phyloP scores from a whole-genome alignment of 1,140 invertebrate genomes.

The Drosophila bocki region DNA sequence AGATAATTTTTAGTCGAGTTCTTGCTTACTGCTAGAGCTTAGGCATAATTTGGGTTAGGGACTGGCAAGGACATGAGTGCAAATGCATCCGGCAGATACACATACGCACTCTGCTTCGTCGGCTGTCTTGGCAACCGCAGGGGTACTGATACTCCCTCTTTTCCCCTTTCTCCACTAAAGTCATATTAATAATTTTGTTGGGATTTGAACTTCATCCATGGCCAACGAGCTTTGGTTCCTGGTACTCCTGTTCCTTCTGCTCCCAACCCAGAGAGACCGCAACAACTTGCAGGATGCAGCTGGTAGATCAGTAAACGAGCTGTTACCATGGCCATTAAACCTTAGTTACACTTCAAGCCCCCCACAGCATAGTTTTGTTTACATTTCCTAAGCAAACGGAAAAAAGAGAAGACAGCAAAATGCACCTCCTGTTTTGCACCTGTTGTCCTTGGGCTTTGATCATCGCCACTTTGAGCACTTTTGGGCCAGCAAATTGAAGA shows the following conservation, averaged over 20 bases:
- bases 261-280: constrained; percentile 22
- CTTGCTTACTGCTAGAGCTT: constrained; percentile 43
- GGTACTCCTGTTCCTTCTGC: background rate
- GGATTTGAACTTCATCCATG: constrained; percentile 58
- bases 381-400: constrained; percentile 56
- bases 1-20: constrained; percentile 57
- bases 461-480: constrained; percentile 17
- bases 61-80: constrained; percentile 15
- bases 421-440: constrained; percentile 39
- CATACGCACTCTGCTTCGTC: constrained; percentile 12
- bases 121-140: constrained; percentile 69
- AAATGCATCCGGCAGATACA: constrained; percentile 54
- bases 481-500: constrained; percentile 20
- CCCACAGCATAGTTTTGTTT: constrained; percentile 48
- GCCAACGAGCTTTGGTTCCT: background rate
- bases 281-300: constrained; percentile 40
- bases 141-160: background rate
- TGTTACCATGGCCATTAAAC: constrained; percentile 54
- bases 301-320: constrained; percentile 13
- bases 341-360: constrained; percentile 38
- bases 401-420: constrained; percentile 35
- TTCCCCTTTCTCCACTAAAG: constrained; percentile 43
- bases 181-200: constrained; percentile 82
- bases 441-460: constrained; percentile 32
- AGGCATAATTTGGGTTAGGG: constrained; percentile 63